phyloP scores from a whole-genome alignment of 1,140 invertebrate genomes.

The Scaptomyza hsui region DNA sequence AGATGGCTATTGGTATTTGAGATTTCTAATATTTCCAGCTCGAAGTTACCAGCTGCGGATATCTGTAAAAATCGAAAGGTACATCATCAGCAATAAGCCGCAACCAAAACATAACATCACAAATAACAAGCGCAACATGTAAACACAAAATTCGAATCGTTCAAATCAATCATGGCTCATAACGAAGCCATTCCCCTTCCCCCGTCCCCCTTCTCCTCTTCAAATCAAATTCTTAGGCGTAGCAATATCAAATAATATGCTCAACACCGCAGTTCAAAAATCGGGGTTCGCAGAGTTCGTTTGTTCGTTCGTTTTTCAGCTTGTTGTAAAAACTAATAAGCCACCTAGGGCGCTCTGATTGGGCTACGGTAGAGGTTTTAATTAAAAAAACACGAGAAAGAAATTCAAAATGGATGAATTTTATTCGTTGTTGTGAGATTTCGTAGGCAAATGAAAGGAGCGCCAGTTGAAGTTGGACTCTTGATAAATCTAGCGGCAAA shows the following conservation, averaged over 20 bases:
- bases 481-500: slow-evolving; percentile 76
- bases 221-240: slow-evolving; percentile 13
- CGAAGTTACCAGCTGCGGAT: slow-evolving; percentile 90
- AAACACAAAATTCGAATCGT: slow-evolving; percentile 64
- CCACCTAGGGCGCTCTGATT: slow-evolving; percentile 83
- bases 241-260: slow-evolving; percentile 71
- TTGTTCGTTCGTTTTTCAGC: slow-evolving; percentile 20
- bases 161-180: slow-evolving; percentile 74
- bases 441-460: slow-evolving; percentile 41
- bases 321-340: slow-evolving; percentile 81
- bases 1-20: slow-evolving; percentile 93
- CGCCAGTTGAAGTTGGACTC: slow-evolving; percentile 19
- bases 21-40: slow-evolving; percentile 95
- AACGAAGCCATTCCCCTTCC: slow-evolving; percentile 64
- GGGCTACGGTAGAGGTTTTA: slow-evolving; percentile 75
- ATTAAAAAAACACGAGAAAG: slow-evolving; percentile 71
- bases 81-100: slow-evolving; percentile 51
- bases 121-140: slow-evolving; percentile 20
- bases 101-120: slow-evolving; percentile 33
- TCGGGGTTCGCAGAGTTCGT: slow-evolving; percentile 40
- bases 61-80: slow-evolving; percentile 74
- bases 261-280: slow-evolving; percentile 55
- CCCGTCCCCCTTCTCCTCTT: slow-evolving; percentile 1
- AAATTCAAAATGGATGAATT: slow-evolving; percentile 51
- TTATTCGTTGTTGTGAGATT: not conserved